Base-by-base conservation (phyloP, 2,797 vertebrate genomes). In the Salarias fasciatus region DNA sequence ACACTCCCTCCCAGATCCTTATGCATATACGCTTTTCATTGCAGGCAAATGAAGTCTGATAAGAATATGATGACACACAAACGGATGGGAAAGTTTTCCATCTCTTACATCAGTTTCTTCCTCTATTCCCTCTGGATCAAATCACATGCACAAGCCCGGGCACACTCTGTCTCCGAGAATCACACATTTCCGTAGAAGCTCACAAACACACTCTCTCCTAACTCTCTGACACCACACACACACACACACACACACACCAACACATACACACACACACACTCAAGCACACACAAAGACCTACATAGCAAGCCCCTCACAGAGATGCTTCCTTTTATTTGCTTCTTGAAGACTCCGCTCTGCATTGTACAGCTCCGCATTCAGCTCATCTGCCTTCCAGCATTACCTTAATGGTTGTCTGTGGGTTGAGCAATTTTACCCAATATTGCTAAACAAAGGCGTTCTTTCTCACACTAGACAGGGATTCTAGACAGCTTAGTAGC, bases 61-160 rank as follows among this genome's bases (percentile, higher is more conserved):
- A 80, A 78, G 69, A 83, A 84, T 75, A 70, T 77, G 84, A 86
- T 87, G 85, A 85, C 84, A 87, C 82, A 72, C 35, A 40, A 75
- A 59, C 50, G 18, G 63, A 63, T 63, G 58, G 69, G 58, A 88
- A 89, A 86, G 83, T 90, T 90, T 90, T 86, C 84, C 61, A 18
- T 66, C 82, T 82, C 84, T 91, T 90, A 87, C 89, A 91, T 92
- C 88, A 91, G 79, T 84, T 86, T 83, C 61, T 58, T 70, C 58
- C 75, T 75, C 73, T 75, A 48, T 79, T 82, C 88, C 86, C 86
- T 63, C 70, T 60, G 75, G 86, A 86, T 77, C 12, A 64, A 75
- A 68, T 79, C 79, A 73, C 75, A 63, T 58, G 72, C 72, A 62
- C 72, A 70, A 65, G 69, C 77, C 63, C 63, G 2, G 76, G 79